Conservation (phyloP, 1,140 invertebrate genomes). For the Patella vulgata region DNA sequence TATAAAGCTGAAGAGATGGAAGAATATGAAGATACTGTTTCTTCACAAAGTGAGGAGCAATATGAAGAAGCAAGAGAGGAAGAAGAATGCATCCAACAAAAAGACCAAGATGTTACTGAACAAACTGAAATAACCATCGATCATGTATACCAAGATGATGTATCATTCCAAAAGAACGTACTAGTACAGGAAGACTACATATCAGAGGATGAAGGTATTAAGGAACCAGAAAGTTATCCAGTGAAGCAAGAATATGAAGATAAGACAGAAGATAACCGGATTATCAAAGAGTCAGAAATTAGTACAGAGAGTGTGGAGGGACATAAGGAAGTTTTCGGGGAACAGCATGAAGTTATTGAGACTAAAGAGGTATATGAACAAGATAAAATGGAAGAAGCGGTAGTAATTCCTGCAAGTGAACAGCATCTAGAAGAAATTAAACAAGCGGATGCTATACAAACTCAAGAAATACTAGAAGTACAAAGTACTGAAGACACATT, state of each 20-base stretch:
- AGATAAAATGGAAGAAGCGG: too few species aligned
- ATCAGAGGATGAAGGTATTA: too few species aligned
- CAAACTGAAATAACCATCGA: background rate
- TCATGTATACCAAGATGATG: background rate
- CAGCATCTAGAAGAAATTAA: too few species aligned
- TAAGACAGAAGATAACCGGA: background rate
- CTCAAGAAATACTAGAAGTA: too few species aligned
- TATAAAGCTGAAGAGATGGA: background rate
- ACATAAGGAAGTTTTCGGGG: background rate
- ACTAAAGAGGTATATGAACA: background rate
- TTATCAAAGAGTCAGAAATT: background rate
- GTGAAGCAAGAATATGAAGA: too few species aligned
- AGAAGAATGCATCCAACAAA: background rate
- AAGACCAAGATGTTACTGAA: slow-evolving; percentile 6
- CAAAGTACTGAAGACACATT: too few species aligned
- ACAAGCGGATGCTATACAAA: too few species aligned
- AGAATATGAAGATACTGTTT: background rate
- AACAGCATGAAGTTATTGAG: background rate
- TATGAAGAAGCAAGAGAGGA: background rate
- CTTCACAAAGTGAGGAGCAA: slow-evolving; percentile 1
- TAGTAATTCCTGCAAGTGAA: too few species aligned
- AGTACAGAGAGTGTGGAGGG: background rate
- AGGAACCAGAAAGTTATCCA: too few species aligned
- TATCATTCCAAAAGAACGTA: background rate
- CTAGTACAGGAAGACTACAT: background rate